Percentiles rank a stretch among this genome's conserved stretches.
These are phyloP conservation scores for Parazoanthus swiftii DNA, from an alignment of 92 coral and sea anemone genomes.

Conservation along the genomic window DNA sequence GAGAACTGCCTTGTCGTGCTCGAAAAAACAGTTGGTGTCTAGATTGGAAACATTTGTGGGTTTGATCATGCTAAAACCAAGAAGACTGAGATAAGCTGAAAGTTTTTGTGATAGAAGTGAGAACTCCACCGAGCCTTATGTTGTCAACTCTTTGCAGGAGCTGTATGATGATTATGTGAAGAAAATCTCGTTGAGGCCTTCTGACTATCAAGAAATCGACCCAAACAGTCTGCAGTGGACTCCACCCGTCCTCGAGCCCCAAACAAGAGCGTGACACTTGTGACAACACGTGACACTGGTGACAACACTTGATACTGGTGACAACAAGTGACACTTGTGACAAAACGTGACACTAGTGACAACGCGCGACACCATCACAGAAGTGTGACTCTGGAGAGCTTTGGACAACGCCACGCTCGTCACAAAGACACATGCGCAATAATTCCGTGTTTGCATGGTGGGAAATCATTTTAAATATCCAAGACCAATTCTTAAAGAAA, in stretches of 20 bases:
- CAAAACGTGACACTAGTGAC: neutral
- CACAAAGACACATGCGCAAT: neutral
- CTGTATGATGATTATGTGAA: conserved; percentile 78
- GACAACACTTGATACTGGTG: neutral
- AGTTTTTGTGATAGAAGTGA: neutral
- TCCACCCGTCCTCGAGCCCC: conserved; percentile 49
- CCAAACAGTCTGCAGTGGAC: conserved; percentile 82
- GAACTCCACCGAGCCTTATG: neutral
- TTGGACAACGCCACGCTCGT: neutral
- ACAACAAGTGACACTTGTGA: neutral
- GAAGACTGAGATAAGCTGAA: neutral
- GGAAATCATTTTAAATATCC: too few species aligned
- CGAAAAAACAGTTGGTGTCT: neutral
- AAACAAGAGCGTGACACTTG: conserved; percentile 8
- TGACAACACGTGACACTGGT: neutral
- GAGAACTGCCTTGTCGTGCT: neutral
- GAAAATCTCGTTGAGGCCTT: conserved; percentile 80
- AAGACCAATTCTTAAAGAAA: too few species aligned
- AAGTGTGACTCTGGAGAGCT: neutral
- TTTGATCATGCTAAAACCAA: neutral
- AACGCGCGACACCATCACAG: neutral
- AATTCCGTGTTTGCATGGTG: too few species aligned
- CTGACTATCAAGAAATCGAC: conserved; percentile 83
- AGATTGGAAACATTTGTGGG: neutral
- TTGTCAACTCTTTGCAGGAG: conserved; percentile 56